Evolutionary conservation across 30 jellyfish, hydroid and myxozoan genomes (phyloP).

Genomic region (Turritopsis rubra): DNA sequence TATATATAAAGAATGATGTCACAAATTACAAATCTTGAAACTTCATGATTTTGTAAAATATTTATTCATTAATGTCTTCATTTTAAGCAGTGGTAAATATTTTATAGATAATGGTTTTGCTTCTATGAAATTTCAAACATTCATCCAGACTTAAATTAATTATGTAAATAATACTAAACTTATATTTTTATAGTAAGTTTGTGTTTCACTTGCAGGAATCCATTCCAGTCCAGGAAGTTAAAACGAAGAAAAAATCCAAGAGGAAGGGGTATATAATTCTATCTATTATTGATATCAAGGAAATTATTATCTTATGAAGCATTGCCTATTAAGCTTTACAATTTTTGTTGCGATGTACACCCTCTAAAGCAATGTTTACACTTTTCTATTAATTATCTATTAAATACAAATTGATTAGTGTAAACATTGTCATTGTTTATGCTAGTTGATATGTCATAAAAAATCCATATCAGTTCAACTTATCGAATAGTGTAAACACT

Average conservation of each 20-base stretch:
- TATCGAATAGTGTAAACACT: too few species aligned
- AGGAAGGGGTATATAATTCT: slow-evolving; percentile 2
- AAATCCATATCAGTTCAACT: too few species aligned
- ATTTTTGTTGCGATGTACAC: too few species aligned
- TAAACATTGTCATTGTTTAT: too few species aligned
- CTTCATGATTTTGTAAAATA: background rate
- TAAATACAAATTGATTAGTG: too few species aligned
- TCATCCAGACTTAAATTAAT: background rate
- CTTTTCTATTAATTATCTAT: too few species aligned
- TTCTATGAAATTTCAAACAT: background rate
- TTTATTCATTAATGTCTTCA: background rate
- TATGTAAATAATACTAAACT: background rate
- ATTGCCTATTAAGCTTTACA: too few species aligned
- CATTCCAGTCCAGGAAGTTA: background rate
- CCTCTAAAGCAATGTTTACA: too few species aligned
- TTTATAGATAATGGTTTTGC: background rate
- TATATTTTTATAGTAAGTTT: background rate
- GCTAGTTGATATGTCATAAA: too few species aligned
- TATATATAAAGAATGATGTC: too few species aligned
- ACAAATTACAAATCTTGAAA: background rate
- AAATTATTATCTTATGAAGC: too few species aligned
- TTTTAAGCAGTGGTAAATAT: background rate
- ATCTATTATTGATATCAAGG: background rate
- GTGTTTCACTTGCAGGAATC: background rate
- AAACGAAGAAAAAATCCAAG: slow-evolving; percentile 1